These are phyloP conservation scores for Sibirionetta formosa DNA, from an alignment of 2,797 vertebrate genomes.

Conservation along the genomic window DNA sequence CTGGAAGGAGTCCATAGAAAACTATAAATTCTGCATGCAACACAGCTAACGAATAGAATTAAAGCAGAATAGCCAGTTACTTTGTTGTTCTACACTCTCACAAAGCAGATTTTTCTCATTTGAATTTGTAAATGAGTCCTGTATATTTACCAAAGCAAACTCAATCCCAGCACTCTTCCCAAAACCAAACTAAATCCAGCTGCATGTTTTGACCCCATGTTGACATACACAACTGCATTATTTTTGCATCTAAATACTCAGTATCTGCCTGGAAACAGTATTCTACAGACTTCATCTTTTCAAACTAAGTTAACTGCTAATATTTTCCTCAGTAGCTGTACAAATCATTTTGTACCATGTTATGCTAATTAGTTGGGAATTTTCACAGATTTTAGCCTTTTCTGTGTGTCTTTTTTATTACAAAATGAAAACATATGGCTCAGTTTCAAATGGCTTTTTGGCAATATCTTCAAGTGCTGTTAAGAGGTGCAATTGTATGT, in stretches of 20 bases:
- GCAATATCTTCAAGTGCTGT: constrained; percentile 43
- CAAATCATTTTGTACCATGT: neutral
- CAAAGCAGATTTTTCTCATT: neutral
- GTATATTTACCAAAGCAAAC: neutral
- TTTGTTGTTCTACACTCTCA: neutral
- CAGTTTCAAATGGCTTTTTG: constrained; percentile 65
- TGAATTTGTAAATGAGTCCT: neutral
- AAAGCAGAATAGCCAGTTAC: neutral
- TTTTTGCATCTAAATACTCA: neutral
- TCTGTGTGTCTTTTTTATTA: constrained; percentile 27
- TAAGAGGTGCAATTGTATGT: constrained; percentile 41
- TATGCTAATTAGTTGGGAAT: neutral
- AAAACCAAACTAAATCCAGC: neutral
- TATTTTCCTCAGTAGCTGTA: neutral
- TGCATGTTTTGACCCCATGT: neutral
- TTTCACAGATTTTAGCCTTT: constrained; percentile 16
- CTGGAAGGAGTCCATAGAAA: neutral
- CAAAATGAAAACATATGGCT: constrained; percentile 44
- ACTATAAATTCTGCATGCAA: rapidly evolving
- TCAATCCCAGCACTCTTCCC: neutral
- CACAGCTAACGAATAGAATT: neutral
- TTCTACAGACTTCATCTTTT: neutral
- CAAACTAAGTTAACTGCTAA: neutral
- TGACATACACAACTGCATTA: neutral
- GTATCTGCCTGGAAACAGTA: rapidly evolving